Conservation (phyloP, 2,113 vertebrate species). For the Phocoena sinus region DNA sequence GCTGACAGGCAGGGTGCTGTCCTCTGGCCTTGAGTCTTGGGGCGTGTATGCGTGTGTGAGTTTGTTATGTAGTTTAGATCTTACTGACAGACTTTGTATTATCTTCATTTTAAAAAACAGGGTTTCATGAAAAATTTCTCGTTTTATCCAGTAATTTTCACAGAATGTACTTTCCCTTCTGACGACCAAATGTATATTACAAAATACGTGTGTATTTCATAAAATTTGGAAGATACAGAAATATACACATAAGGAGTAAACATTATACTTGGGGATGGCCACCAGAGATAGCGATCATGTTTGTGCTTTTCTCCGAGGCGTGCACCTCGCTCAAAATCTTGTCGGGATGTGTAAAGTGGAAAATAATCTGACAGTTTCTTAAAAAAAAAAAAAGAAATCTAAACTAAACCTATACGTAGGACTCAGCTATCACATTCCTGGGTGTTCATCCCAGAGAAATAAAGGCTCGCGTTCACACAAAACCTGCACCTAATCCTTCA, state of each 20-base stretch:
- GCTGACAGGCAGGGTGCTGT: background rate
- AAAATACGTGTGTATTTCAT: background rate
- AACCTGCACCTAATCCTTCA: background rate
- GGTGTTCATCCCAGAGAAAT: background rate
- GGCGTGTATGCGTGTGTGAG: background rate
- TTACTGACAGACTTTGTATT: background rate
- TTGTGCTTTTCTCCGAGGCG: background rate
- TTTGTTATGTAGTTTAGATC: too few relatives aligned
- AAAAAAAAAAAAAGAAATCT: background rate
- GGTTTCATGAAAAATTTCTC: background rate
- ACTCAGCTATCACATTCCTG: background rate
- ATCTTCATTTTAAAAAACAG: background rate
- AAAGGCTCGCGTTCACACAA: background rate
- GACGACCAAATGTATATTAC: background rate
- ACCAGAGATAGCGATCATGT: accelerated
- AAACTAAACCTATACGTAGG: background rate
- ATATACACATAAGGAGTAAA: background rate
- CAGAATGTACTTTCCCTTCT: background rate
- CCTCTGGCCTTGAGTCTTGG: background rate
- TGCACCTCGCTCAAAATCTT: background rate
- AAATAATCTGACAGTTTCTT: background rate
- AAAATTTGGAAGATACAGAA: background rate
- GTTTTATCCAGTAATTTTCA: background rate
- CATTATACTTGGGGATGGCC: accelerated
- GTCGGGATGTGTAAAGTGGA: background rate